phyloP scores from a whole-genome alignment of 2,113 vertebrate genomes.

The Python bivittatus region DNA sequence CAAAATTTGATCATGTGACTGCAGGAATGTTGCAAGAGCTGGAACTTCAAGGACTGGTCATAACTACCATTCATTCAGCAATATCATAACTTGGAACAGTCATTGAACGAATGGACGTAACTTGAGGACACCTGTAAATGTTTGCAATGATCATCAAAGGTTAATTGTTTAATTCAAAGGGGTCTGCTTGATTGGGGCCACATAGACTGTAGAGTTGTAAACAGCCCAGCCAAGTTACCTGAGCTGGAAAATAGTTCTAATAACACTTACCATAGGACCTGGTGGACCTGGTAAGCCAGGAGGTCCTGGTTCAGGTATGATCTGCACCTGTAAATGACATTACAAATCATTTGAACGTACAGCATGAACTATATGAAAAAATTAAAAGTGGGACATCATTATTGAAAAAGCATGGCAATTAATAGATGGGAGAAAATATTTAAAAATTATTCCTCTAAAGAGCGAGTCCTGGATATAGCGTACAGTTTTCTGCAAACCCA shows the following conservation, averaged over 20 bases:
- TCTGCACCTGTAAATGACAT: slow-evolving; percentile 75
- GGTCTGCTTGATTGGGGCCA: not conserved
- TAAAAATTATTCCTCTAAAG: not conserved
- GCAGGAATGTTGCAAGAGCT: not conserved
- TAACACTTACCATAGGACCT: slow-evolving; percentile 76
- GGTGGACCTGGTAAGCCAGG: slow-evolving; percentile 86
- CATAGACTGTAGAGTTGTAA: not conserved
- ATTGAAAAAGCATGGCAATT: not conserved
- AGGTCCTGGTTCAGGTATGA: slow-evolving; percentile 88
- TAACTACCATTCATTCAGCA: not conserved
- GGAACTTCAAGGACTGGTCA: not conserved
- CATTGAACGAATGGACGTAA: not conserved
- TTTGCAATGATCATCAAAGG: not conserved
- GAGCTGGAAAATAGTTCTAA: not conserved
- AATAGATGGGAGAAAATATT: not conserved
- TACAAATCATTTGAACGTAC: rapidly evolving
- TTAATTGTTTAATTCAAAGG: not conserved
- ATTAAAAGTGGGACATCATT: not conserved
- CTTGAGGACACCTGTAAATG: not conserved
- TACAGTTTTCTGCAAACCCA: not conserved
- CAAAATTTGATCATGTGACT: not conserved
- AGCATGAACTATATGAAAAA: slow-evolving; percentile 8
- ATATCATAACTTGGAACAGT: not conserved
- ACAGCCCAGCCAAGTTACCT: not conserved
- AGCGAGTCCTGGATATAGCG: not conserved